Evolutionary conservation across 2,797 vertebrate species (phyloP), one percentile per base, ranked within the genome.

Genomic region (Tangara arthus): DNA sequence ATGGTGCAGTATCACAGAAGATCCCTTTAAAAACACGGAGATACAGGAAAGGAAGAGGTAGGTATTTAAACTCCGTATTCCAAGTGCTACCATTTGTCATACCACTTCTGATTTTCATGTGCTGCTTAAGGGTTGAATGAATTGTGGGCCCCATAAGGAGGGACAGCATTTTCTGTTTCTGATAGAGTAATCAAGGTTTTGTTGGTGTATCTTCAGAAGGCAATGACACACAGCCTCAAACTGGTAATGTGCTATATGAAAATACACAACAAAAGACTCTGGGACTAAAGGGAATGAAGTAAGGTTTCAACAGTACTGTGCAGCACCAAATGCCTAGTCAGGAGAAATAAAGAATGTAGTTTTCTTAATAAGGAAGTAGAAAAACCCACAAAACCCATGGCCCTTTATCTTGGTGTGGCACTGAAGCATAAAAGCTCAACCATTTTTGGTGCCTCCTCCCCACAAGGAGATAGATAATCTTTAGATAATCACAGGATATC

Each of bases 301-400:
- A 22, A 44, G 11, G 8, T 68, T 89, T 68, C 57, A 47, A n/a
- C 47, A 73, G 34, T 53, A 55, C 37, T 46, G 9, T 68, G 41
- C 0, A 0, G 19, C 34, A 91, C 35, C 13, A 69, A 87, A 72
- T 12, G 4, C 42, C 35, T 63, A 44, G 24, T 72, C 66, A 63
- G 23, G 55, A 88, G 55, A 82, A 94, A 61, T 68, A 75, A 73
- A 91, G 28, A 56, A 76, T 35, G 27, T 8, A 14, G 9, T 76
- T 87, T 89, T 72, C n/a, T 82, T 79, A 47, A 59, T 30, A 82
- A 65, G 11, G 4, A 77, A 77, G 30, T 69, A 13, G 72, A 92
- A 79, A 61, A 21, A 0, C 0, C 8, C 8, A 47, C 28, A 77
- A 73, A 76, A 26, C 12, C 19, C 18, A 22, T 11, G 10, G 8